These are phyloP conservation scores for Calliopum simillimum DNA, from an alignment of 2,888 invertebrate species.

Conservation along the genomic window DNA sequence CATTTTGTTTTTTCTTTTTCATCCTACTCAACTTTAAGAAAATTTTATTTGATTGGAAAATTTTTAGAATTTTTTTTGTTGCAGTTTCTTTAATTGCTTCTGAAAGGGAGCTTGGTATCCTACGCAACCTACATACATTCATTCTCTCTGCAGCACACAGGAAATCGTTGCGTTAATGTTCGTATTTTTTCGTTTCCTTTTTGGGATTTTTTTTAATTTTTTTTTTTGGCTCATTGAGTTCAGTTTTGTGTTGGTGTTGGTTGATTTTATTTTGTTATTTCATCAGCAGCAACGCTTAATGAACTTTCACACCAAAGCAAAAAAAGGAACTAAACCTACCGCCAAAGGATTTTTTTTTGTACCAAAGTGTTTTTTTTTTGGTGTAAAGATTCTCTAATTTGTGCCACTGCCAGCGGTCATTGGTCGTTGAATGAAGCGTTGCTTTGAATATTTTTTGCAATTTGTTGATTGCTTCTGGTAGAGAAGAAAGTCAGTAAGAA, in stretches of 20 bases:
- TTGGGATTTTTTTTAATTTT: background rate
- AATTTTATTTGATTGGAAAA: background rate
- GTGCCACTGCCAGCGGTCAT: conserved; percentile 17
- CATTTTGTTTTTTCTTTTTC: background rate
- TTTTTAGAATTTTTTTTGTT: conserved; percentile 4
- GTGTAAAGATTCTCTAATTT: conserved; percentile 12
- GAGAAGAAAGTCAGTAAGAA: background rate
- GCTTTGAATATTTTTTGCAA: conserved; percentile 17
- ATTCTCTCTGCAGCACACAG: background rate
- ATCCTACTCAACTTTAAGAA: background rate
- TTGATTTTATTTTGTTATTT: conserved; percentile 7
- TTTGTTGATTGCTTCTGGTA: conserved; percentile 25
- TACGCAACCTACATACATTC: background rate
- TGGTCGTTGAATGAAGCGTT: conserved; percentile 16
- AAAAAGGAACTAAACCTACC: conserved; percentile 4
- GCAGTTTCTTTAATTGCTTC: conserved; percentile 31
- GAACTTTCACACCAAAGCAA: conserved; percentile 24
- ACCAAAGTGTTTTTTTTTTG: background rate
- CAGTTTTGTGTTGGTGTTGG: background rate
- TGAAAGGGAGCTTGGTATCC: conserved; percentile 11
- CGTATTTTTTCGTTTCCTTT: background rate
- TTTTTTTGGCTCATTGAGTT: background rate
- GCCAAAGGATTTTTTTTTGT: background rate
- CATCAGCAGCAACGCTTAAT: conserved; percentile 3
- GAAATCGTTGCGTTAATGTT: conserved; percentile 1